A percentile compares a stretch with the other conserved stretches of the same genome.
Conservation (phyloP, 2,797 vertebrate species). For the Sparidentex hasta region DNA sequence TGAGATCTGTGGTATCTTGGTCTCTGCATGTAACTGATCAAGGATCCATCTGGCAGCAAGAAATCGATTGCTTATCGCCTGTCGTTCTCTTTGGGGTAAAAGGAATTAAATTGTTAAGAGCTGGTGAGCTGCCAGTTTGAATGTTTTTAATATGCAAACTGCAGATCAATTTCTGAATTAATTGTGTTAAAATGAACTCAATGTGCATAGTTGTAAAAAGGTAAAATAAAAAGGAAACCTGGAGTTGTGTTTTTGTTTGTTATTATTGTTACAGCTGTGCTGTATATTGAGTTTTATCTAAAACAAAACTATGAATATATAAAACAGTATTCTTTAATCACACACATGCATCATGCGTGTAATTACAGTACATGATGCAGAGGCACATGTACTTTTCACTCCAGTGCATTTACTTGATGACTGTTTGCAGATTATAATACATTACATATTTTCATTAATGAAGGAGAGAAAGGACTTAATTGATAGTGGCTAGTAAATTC, state of each 20-base stretch:
- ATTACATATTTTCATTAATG: neutral
- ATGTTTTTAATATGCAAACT: slow-evolving; percentile 44
- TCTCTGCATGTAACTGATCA: slow-evolving; percentile 4
- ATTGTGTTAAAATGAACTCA: slow-evolving; percentile 12
- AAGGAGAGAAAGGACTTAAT: neutral
- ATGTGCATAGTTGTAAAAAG: slow-evolving; percentile 53
- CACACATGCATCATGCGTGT: too few species aligned
- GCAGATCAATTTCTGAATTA: slow-evolving; percentile 12
- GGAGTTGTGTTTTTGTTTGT: slow-evolving; percentile 6
- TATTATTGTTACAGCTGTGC: neutral
- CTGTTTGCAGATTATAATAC: neutral
- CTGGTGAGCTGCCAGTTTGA: slow-evolving; percentile 23
- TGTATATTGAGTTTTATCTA: neutral
- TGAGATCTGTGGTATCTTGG: neutral
- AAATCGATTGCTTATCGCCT: neutral
- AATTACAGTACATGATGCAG: too few species aligned
- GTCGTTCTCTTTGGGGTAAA: neutral
- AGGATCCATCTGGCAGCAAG: slow-evolving; percentile 18
- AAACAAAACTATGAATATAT: neutral
- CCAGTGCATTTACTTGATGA: neutral
- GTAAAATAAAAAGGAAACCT: slow-evolving; percentile 37
- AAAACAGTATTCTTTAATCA: neutral
- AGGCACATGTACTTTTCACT: neutral
- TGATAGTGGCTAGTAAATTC: neutral
- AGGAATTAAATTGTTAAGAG: neutral